Evolutionary conservation across 1,140 invertebrate species (phyloP).

Genomic region (Bombus ignitus): DNA sequence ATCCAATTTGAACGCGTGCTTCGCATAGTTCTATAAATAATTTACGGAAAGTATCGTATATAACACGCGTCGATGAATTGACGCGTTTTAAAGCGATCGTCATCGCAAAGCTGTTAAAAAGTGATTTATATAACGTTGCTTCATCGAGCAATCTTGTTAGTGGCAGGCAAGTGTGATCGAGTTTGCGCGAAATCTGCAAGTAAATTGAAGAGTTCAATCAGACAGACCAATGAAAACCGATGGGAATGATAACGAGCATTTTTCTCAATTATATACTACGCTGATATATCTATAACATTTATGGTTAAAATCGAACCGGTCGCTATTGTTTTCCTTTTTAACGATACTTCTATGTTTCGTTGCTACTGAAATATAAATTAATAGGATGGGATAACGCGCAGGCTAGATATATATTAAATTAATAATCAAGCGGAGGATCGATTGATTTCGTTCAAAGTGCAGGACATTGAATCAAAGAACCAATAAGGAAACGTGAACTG

Average conservation of each 20-base stretch:
- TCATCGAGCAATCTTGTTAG: slow-evolving; percentile 29
- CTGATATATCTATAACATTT: slow-evolving; percentile 19
- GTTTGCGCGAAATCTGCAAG: slow-evolving; percentile 43
- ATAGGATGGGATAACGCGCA: too few relatives aligned
- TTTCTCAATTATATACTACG: slow-evolving; percentile 34
- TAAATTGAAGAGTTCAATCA: slow-evolving; percentile 26
- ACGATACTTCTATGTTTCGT: neutral
- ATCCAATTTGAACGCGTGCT: neutral
- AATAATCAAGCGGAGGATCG: neutral
- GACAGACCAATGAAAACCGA: slow-evolving; percentile 43
- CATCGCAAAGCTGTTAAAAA: neutral
- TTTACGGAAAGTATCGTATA: neutral
- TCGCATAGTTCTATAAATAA: neutral
- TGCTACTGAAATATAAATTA: neutral
- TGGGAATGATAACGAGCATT: slow-evolving; percentile 48
- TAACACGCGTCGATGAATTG: neutral
- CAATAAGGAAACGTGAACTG: neutral
- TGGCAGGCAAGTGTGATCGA: slow-evolving; percentile 11
- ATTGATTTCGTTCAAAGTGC: neutral
- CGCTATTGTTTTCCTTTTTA: neutral
- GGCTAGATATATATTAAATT: too few relatives aligned
- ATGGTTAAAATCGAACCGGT: neutral
- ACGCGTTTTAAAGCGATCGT: neutral
- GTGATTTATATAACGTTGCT: neutral
- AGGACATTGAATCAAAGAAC: neutral